Percentiles rank a stretch among this genome's conserved stretches.
phyloP scores from a whole-genome alignment of 2,113 vertebrate species.

The Paralichthys olivaceus region DNA sequence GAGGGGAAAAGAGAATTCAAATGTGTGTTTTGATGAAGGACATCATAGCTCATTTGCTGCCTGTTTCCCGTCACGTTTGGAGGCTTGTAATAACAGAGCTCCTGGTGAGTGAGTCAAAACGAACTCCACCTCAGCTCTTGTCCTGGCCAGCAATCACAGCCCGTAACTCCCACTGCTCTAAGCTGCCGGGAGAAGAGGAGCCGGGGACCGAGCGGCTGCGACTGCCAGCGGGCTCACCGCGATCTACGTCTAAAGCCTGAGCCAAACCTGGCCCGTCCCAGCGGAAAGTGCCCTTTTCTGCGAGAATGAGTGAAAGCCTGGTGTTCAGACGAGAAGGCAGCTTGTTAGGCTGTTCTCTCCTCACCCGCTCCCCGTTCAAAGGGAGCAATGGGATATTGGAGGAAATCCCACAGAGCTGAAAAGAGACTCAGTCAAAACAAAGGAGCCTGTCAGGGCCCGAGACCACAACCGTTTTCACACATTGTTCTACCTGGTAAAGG shows the following conservation, averaged over 20 bases:
- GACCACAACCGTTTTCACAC: slow-evolving; percentile 58
- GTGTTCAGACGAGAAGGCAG: slow-evolving; percentile 55
- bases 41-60: slow-evolving; percentile 56
- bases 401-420: slow-evolving; percentile 68
- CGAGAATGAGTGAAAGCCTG: slow-evolving; percentile 64
- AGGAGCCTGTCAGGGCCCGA: slow-evolving; percentile 47
- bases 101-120: slow-evolving; percentile 60
- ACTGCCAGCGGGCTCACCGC: slow-evolving; percentile 41
- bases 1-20: slow-evolving; percentile 16
- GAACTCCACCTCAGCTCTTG: slow-evolving; percentile 60
- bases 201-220: slow-evolving; percentile 56
- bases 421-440: slow-evolving; percentile 65
- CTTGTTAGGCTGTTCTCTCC: slow-evolving; percentile 61
- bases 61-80: slow-evolving; percentile 63
- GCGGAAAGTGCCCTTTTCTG: slow-evolving; percentile 74
- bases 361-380: slow-evolving; percentile 49
- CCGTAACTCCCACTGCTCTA: slow-evolving; percentile 75
- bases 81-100: slow-evolving; percentile 64
- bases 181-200: slow-evolving; percentile 64
- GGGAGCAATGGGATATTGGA: slow-evolving; percentile 65
- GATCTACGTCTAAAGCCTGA: slow-evolving; percentile 64
- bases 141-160: slow-evolving; percentile 66
- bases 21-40: slow-evolving; percentile 51
- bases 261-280: slow-evolving; percentile 73
- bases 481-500: slow-evolving; percentile 58